Percentiles rank a stretch among this genome's conserved stretches.
phyloP scores from a whole-genome alignment of 2,113 vertebrate genomes.

The Sinocyclocheilus grahami region DNA sequence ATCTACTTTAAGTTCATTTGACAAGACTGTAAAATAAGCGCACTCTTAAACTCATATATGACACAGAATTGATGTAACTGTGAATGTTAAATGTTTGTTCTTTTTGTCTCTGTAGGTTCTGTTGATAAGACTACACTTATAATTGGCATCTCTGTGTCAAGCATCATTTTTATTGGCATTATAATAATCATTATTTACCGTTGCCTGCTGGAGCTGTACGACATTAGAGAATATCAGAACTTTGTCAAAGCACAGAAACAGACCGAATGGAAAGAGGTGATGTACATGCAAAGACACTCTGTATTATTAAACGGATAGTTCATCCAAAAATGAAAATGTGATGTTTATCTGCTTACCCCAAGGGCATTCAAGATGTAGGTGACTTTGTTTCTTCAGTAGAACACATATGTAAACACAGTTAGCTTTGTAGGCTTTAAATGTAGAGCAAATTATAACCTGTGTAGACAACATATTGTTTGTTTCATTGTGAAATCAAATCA shows the following conservation, averaged over 20 bases:
- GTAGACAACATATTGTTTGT: not conserved
- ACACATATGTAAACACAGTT: not conserved
- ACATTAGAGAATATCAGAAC: conserved; percentile 71
- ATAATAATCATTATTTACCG: conserved; percentile 69
- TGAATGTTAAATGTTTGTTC: not conserved
- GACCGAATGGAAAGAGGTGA: conserved; percentile 74
- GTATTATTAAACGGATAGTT: not conserved
- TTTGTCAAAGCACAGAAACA: conserved; percentile 68
- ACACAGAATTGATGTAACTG: not conserved
- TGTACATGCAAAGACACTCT: not conserved
- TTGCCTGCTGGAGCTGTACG: conserved; percentile 68
- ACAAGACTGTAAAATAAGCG: not conserved
- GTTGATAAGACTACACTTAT: conserved; percentile 63
- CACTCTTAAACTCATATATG: not conserved
- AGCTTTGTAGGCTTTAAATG: not conserved
- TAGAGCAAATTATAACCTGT: not conserved
- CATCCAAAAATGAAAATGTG: no score
- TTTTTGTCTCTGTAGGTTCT: conserved; percentile 37
- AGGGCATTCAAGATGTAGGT: no score
- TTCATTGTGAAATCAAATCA: not conserved
- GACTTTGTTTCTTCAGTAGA: no score
- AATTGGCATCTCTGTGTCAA: conserved; percentile 63
- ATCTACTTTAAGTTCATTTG: not conserved
- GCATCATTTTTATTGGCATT: conserved; percentile 73
- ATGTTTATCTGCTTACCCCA: no score